A percentile compares a stretch with the other conserved stretches of the same genome.
Evolutionary conservation across 2,888 invertebrate species (phyloP).

Genomic region (Hipparchia semele): DNA sequence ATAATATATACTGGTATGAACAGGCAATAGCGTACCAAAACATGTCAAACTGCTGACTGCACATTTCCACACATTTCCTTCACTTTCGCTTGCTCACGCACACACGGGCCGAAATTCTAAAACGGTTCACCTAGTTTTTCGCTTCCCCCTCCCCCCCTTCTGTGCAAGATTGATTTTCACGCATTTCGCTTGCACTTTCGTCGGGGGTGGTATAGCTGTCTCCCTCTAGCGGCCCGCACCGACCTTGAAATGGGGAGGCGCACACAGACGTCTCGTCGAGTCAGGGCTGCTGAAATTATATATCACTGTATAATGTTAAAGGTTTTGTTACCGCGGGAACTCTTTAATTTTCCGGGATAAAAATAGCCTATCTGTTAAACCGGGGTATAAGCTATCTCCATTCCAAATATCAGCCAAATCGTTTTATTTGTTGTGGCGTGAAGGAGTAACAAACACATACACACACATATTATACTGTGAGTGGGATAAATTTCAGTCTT

Average conservation of each 20-base stretch:
- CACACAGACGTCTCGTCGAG: slow-evolving; percentile 56
- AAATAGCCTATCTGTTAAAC: too few species aligned
- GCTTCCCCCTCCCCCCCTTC: slow-evolving; percentile 54
- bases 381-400: too few species aligned
- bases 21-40: too few species aligned
- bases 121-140: slow-evolving; percentile 79
- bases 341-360: too few species aligned
- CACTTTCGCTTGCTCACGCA: slow-evolving; percentile 45
- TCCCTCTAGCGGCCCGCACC: slow-evolving; percentile 62
- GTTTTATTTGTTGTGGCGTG: too few species aligned
- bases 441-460: too few species aligned
- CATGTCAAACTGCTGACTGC: slow-evolving; percentile 27
- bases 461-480: too few species aligned
- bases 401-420: too few species aligned
- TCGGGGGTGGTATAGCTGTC: slow-evolving; percentile 61
- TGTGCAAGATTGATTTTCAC: slow-evolving; percentile 82
- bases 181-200: slow-evolving; percentile 80
- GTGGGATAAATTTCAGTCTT: too few species aligned
- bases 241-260: slow-evolving; percentile 78
- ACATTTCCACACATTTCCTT: slow-evolving; percentile 38
- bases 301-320: neutral
- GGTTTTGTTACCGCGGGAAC: too few species aligned
- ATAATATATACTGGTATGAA: too few species aligned
- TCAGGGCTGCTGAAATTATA: slow-evolving; percentile 42
- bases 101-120: slow-evolving; percentile 45